Evolutionary conservation across 2,113 vertebrate species (phyloP).

Genomic region (Aphyosemion australe): DNA sequence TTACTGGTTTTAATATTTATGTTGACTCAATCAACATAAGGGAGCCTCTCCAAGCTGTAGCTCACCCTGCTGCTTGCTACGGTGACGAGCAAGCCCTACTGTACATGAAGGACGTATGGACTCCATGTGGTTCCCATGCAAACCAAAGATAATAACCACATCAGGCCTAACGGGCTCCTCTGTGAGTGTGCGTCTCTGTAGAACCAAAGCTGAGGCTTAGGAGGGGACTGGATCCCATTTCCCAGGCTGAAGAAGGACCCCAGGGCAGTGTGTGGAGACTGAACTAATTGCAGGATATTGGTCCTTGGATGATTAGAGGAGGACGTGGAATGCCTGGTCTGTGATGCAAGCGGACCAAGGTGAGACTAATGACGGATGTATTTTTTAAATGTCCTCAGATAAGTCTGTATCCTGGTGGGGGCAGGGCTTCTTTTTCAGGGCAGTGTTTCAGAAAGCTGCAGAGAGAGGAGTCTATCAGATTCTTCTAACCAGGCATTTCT

Average conservation of each 20-base stretch:
- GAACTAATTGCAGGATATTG: constrained; percentile 96
- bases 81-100: constrained; percentile 40
- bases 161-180: constrained; percentile 60
- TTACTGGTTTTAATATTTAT: too few relatives aligned
- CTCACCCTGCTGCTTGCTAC: constrained; percentile 32
- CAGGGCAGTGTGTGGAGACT: constrained; percentile 87
- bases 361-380: constrained; percentile 79
- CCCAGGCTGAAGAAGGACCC: constrained; percentile 87
- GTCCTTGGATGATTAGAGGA: constrained; percentile 93
- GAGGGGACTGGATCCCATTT: constrained; percentile 86
- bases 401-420: constrained; percentile 58
- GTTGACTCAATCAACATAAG: constrained; percentile 24
- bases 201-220: constrained; percentile 68
- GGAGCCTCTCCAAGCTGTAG: constrained; percentile 29
- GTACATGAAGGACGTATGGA: constrained; percentile 49
- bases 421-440: background rate
- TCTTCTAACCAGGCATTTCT: too few relatives aligned
- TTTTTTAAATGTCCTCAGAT: constrained; percentile 65
- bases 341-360: constrained; percentile 91
- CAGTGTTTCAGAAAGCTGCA: background rate
- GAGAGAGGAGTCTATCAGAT: background rate
- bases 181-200: constrained; percentile 67
- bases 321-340: constrained; percentile 90
- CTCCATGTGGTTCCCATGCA: constrained; percentile 75
- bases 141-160: constrained; percentile 71